Base-by-base conservation (phyloP, 2,113 vertebrate genomes). In the Bufo gargarizans region DNA sequence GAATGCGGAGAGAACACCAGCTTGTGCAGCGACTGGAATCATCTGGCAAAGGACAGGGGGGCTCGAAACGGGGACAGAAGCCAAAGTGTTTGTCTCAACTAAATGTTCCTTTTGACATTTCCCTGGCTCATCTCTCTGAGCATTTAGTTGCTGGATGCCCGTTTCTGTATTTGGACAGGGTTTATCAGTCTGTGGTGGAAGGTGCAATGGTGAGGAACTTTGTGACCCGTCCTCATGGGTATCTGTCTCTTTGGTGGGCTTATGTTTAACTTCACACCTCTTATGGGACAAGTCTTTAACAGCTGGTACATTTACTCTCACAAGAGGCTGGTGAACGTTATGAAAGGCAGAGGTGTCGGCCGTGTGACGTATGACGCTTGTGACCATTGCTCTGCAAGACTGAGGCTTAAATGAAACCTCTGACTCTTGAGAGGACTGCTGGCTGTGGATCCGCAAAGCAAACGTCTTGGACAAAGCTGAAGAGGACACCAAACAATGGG, bases 41-140 rank as follows among this genome's bases (percentile, higher is more conserved):
- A 99, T 97, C 56, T 99, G 98, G 92, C 97, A 99, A 87, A 99
- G 92, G 74, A 99, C 91, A 0, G 96, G 96, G 6, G 96, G 90
- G 16, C 92, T 93, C 16, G 95, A 91, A 89, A 95, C 91, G 0
- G 96, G 92, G 55, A 94, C 89, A n/a, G 94, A 91, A 6, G 94
- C 90, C 84, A 94, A 90, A 0, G 94, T 92, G 58, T 91, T 71
- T 22, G 91, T 78, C 80, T 91, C 91, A 90, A 94, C 94, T 78
- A 91, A 93, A 90, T 89, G 90, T 90, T 94, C 90, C 6, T 74
- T 92, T 22, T 94, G 94, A 20, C 71, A 90, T 22, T 89, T 94
- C 92, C 94, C 94, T 93, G 92, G 92, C 90, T 85, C 89, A 49
- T 33, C 88, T 71, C 90, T 85, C 47, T 92, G 92, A 0, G 88